phyloP scores from a whole-genome alignment of 2,888 invertebrate species.

The Hetaerina titia region DNA sequence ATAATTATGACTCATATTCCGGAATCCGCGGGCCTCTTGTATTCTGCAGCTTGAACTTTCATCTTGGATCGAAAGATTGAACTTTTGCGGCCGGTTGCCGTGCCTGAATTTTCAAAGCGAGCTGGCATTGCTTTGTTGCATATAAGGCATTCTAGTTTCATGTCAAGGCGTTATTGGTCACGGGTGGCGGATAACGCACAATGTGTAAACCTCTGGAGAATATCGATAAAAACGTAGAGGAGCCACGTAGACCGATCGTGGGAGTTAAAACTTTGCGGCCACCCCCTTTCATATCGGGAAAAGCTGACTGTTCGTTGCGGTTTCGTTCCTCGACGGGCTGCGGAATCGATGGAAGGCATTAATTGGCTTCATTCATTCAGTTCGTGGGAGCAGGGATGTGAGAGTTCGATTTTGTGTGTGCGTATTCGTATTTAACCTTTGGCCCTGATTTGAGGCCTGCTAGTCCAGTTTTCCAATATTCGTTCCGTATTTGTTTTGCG shows the following conservation, averaged over 20 bases:
- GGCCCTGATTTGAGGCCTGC: background rate
- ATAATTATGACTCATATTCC: background rate
- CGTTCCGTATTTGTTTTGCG: no score
- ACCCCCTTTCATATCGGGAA: background rate
- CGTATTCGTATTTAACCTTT: background rate
- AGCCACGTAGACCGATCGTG: background rate
- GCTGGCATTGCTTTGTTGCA: background rate
- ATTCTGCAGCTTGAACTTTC: background rate
- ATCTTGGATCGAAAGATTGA: background rate
- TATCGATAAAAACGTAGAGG: background rate
- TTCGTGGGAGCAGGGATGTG: background rate
- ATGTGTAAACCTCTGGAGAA: background rate
- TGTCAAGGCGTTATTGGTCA: slow-evolving; percentile 14
- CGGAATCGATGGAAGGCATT: background rate
- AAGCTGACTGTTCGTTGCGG: background rate
- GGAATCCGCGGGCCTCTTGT: background rate
- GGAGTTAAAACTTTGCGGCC: background rate
- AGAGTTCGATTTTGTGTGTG: background rate
- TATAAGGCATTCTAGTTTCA: background rate
- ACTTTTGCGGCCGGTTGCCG: background rate
- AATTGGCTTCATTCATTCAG: background rate
- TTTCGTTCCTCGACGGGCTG: no score
- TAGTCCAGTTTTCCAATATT: no score
- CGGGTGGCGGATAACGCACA: background rate
- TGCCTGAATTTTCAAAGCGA: background rate